Conservation (phyloP, 2,888 invertebrate species). For the Torymus aiolomorphi region DNA sequence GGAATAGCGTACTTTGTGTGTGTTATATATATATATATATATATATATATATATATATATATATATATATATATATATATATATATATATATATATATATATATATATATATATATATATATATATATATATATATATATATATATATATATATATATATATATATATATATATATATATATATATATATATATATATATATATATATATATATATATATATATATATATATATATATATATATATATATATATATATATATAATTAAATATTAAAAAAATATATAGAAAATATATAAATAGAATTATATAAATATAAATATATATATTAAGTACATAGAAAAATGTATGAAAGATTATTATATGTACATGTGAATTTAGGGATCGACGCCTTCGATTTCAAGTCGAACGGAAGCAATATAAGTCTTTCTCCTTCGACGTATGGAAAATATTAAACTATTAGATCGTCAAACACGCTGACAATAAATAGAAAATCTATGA, state of each 20-base stretch:
- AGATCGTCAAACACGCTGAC: conserved; percentile 40
- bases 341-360: conserved; percentile 51
- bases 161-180: conserved; percentile 41
- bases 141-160: conserved; percentile 41
- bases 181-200: conserved; percentile 40
- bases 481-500: conserved; percentile 42
- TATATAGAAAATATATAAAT: conserved; percentile 32
- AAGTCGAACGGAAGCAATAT: conserved; percentile 47
- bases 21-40: conserved; percentile 43
- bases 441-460: conserved; percentile 20
- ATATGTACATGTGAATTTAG: conserved; percentile 37
- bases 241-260: conserved; percentile 41
- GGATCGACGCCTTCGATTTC: conserved; percentile 19
- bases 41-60: conserved; percentile 47
- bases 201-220: conserved; percentile 47
- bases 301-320: conserved; percentile 24
- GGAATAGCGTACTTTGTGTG: conserved; percentile 52
- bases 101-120: conserved; percentile 40
- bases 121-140: conserved; percentile 47
- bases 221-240: conserved; percentile 41
- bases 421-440: conserved; percentile 30
- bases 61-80: conserved; percentile 41
- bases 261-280: conserved; percentile 41
- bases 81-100: conserved; percentile 41
- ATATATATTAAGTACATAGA: conserved; percentile 38